Percentiles rank a stretch among this genome's conserved stretches.
Evolutionary conservation across 37 sponge, comb jelly and placozoan genomes (phyloP).

Genomic region (Diacarnus erythraeanus): DNA sequence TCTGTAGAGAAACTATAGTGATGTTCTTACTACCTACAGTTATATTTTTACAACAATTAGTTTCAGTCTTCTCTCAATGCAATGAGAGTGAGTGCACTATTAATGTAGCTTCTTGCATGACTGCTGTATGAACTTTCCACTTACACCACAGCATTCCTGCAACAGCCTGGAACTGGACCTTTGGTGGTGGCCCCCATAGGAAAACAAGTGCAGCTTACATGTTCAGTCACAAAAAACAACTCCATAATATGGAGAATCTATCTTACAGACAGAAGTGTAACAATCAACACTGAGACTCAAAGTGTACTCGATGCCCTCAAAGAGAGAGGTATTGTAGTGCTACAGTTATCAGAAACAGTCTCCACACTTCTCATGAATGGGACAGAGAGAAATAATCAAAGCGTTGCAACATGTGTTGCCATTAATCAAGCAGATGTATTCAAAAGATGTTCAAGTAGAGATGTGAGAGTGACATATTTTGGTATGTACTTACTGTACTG

Average conservation of each 20-base stretch:
- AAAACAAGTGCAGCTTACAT: not conserved
- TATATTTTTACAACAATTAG: too few relatives aligned
- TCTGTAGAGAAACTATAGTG: too few relatives aligned
- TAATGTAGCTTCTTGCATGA: too few relatives aligned
- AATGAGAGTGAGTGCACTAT: too few relatives aligned
- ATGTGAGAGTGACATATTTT: not conserved
- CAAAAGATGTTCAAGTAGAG: not conserved
- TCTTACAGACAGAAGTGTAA: not conserved
- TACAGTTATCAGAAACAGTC: not conserved
- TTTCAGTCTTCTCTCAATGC: too few relatives aligned
- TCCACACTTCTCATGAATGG: not conserved
- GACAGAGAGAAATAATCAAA: not conserved
- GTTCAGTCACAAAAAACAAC: not conserved
- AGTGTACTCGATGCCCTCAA: not conserved
- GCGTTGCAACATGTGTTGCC: not conserved
- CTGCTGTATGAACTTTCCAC: too few relatives aligned
- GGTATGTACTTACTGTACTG: not conserved
- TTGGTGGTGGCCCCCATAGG: not conserved
- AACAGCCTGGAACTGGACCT: not conserved
- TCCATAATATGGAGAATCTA: too few relatives aligned
- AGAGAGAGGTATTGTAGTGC: not conserved
- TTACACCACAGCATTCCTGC: not conserved
- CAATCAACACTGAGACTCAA: not conserved
- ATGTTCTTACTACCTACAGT: too few relatives aligned
- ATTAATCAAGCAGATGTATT: not conserved